Conservation (phyloP, 2,113 vertebrate genomes). For the Tylochromis polylepis region DNA sequence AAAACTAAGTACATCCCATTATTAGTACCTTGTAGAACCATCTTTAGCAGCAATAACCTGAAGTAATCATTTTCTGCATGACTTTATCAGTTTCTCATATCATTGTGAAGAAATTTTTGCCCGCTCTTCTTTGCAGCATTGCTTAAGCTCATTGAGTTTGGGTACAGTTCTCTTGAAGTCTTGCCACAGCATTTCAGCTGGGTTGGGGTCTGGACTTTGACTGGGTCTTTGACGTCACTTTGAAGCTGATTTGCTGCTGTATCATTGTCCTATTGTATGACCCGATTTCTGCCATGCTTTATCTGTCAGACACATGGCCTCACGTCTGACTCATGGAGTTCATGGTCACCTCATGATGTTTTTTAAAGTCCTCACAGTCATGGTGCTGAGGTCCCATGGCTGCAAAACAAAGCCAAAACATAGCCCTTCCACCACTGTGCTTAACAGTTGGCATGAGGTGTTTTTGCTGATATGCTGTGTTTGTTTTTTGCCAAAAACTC, state of each 20-base stretch:
- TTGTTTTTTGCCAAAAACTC: neutral
- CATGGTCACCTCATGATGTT: neutral
- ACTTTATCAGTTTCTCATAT: neutral
- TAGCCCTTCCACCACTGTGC: neutral
- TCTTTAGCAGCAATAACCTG: neutral
- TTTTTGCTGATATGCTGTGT: neutral
- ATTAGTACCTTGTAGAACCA: neutral
- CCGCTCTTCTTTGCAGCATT: too few relatives aligned
- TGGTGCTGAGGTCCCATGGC: neutral
- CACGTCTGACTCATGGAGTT: neutral
- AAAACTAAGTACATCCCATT: neutral
- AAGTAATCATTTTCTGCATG: neutral
- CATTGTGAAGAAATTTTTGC: neutral
- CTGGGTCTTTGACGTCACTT: neutral
- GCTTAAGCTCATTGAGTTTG: neutral
- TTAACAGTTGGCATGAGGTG: neutral
- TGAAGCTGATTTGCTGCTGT: neutral
- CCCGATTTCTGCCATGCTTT: neutral
- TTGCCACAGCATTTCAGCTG: neutral
- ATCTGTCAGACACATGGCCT: neutral
- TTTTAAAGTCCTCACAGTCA: neutral
- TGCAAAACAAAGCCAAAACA: neutral
- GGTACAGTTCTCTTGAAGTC: neutral
- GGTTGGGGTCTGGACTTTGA: neutral
- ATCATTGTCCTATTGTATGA: neutral